Base-by-base conservation (phyloP, 2,888 invertebrate genomes). In the Drosophila buzzatii region DNA sequence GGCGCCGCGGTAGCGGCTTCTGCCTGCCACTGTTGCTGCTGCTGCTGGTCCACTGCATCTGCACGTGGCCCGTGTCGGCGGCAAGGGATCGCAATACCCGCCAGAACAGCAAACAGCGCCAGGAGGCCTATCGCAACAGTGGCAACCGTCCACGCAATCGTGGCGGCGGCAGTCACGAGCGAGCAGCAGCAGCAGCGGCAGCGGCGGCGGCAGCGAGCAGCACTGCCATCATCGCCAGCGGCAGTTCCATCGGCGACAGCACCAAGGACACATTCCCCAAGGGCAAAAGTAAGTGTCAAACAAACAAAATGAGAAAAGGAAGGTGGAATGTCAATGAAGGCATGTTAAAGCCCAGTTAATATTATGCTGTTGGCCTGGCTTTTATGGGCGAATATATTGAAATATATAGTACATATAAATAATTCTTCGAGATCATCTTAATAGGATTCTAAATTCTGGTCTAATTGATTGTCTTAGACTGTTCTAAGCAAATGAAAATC, bases 201-300 rank as follows among this genome's bases (percentile, higher is more conserved):
- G 71, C 69, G 41, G 70, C 73, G 55, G 92, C 93, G 63, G 90
- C 86, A 74, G 89, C 61, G 33, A 64, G 52, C 20, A 63, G 49
- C 16, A 41, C 27, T 18, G 58, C 52, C 4, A 33, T 68, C n/a
- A 31, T 58, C 23, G 53, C 42, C 14, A 68, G 42, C 56, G 62
- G 39, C 35, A 47, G 68, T 56, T 53, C 52, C 44, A 51, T 67
- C 20, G 75, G 62, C 20, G 88, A 84, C 39, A 85, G 61, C 51
- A 68, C 85, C 76, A 91, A 91, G 75, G 92, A 91, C 55, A 95
- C 96, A 92, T 96, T 96, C 92, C 96, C 96, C 92, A 96, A 96
- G 93, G 96, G 96, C 93, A 96, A 96, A 93, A 96, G 96, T 96
- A 95, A 96, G 96, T 95, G 62, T 39, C 14, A 12, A 49, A 23